A percentile compares a stretch with the other conserved stretches of the same genome.
These are phyloP conservation scores for Gonatopus flavifemur DNA, from an alignment of 1,140 invertebrate species.

Conservation along the genomic window DNA sequence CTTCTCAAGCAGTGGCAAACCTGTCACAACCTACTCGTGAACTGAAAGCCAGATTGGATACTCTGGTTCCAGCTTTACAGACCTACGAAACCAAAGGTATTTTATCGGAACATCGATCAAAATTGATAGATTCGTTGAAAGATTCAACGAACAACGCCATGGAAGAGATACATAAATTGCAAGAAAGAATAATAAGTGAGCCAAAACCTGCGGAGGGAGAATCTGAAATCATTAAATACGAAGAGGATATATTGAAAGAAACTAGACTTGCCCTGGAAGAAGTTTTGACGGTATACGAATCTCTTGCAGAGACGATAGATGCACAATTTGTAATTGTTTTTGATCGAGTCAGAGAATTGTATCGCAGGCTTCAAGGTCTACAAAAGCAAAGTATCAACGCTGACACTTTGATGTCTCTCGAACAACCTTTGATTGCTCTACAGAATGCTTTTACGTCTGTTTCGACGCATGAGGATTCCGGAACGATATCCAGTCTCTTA, in stretches of 20 bases:
- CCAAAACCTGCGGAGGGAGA: not conserved
- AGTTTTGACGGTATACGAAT: slow-evolving; percentile 8
- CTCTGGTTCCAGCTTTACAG: slow-evolving; percentile 40
- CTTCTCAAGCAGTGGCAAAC: slow-evolving; percentile 11
- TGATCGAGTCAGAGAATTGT: slow-evolving; percentile 14
- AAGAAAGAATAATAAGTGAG: slow-evolving; percentile 4
- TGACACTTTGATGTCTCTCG: slow-evolving; percentile 12
- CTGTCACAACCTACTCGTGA: slow-evolving; percentile 33
- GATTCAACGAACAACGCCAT: slow-evolving; percentile 32
- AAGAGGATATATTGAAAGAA: slow-evolving; percentile 12
- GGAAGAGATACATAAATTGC: slow-evolving; percentile 29
- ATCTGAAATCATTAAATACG: not conserved
- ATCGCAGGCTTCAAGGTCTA: not conserved
- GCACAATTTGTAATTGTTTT: slow-evolving; percentile 12
- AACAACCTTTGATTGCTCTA: slow-evolving; percentile 12
- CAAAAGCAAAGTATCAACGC: not conserved
- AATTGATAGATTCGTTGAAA: slow-evolving; percentile 39
- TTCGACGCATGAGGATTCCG: not conserved
- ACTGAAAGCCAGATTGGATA: slow-evolving; percentile 39
- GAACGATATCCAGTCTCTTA: slow-evolving; percentile 11
- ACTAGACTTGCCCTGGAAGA: slow-evolving; percentile 3
- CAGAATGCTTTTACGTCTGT: slow-evolving; percentile 6
- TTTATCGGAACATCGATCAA: slow-evolving; percentile 33
- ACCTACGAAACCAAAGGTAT: slow-evolving; percentile 35
- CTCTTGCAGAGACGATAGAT: slow-evolving; percentile 3